These are phyloP conservation scores for Drosophila recens DNA, from an alignment of 2,888 invertebrate genomes.

Conservation along the genomic window DNA sequence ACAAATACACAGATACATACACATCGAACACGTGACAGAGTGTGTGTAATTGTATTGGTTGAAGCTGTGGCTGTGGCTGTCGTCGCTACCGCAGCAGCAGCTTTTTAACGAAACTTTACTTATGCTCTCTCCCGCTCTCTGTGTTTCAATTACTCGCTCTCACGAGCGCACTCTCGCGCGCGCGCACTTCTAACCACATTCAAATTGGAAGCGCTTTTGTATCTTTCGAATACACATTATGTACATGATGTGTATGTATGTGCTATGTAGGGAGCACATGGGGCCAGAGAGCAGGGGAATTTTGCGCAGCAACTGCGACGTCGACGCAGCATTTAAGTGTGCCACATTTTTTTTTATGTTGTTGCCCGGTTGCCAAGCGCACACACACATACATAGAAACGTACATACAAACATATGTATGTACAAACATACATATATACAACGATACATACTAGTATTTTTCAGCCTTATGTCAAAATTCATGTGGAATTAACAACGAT, in stretches of 20 bases:
- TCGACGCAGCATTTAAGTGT: conserved; percentile 68
- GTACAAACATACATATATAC: conserved; percentile 4
- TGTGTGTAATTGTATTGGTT: conserved; percentile 14
- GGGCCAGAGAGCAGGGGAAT: conserved; percentile 52
- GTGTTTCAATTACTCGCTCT: conserved; percentile 1
- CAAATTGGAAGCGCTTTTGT: conserved; percentile 69
- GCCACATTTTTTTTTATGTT: conserved; percentile 68
- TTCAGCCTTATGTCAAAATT: conserved; percentile 72
- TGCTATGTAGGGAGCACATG: conserved; percentile 25
- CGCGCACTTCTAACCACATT: conserved; percentile 74
- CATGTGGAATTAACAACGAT: conserved; percentile 72
- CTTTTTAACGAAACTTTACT: conserved; percentile 72
- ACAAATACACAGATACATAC: conserved; percentile 35
- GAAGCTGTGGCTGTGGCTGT: conserved; percentile 32
- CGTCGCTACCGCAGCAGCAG: conserved; percentile 49
- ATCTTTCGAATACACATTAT: conserved; percentile 62
- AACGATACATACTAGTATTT: conserved; percentile 44
- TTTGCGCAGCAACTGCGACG: conserved; percentile 68
- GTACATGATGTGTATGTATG: conserved; percentile 36
- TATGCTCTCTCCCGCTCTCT: conserved; percentile 11
- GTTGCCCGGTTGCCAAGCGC: conserved; percentile 70
- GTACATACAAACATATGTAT: conserved; percentile 8
- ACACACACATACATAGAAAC: conserved; percentile 22
- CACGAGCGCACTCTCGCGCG: conserved; percentile 35
- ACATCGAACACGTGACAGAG: conserved; percentile 63